Evolutionary conservation across 2,113 vertebrate genomes (phyloP).

Genomic region (Choloepus hoffmanni): DNA sequence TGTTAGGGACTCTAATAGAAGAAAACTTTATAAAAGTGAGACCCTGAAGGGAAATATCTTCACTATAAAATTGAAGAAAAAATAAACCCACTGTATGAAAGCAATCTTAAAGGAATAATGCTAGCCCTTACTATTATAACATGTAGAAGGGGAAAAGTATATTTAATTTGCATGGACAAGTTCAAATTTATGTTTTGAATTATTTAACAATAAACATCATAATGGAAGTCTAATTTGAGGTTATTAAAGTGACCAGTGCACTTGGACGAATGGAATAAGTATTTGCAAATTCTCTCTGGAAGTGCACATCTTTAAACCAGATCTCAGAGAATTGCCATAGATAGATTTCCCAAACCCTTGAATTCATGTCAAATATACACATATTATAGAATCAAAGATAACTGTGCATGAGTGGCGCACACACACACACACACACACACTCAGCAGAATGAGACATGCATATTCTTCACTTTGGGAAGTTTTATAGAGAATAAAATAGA

Average conservation of each 20-base stretch:
- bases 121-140: neutral
- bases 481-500: neutral
- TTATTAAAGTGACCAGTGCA: neutral
- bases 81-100: neutral
- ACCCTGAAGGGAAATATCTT: neutral
- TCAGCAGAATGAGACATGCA: too few species aligned
- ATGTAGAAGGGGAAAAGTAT: neutral
- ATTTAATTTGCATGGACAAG: neutral
- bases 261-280: neutral
- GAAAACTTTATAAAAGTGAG: neutral
- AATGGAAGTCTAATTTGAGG: neutral
- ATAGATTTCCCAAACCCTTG: neutral
- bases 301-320: neutral
- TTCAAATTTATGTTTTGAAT: neutral
- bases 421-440: too few species aligned
- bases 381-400: neutral
- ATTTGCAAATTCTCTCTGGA: neutral
- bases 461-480: neutral
- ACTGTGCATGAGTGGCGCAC: neutral
- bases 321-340: neutral
- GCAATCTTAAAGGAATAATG: neutral
- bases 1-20: neutral
- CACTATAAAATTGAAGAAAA: neutral
- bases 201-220: neutral
- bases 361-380: neutral